phyloP scores from a whole-genome alignment of 2,113 vertebrate species.

The Anser brachyrhynchus region DNA sequence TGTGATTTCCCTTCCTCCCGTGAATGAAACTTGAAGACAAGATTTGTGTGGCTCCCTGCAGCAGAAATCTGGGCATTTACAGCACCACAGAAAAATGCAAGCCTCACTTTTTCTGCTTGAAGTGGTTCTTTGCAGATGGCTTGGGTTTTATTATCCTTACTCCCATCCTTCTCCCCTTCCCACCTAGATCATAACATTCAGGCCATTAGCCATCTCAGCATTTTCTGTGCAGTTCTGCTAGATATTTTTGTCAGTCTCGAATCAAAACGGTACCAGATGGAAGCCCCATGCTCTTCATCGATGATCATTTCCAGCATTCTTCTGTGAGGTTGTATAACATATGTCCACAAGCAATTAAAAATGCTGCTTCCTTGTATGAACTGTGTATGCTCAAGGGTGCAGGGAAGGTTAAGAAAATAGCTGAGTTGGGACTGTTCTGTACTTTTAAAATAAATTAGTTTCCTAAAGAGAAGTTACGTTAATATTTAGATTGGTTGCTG shows the following conservation, averaged over 20 bases:
- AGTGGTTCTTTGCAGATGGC: background rate
- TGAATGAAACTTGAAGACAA: background rate
- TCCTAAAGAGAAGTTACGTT: background rate
- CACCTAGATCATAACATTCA: background rate
- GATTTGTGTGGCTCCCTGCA: background rate
- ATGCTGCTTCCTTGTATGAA: background rate
- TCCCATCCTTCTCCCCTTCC: background rate
- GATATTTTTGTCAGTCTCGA: slow-evolving; percentile 31
- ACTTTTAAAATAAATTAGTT: background rate
- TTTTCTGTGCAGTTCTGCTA: background rate
- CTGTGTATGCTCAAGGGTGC: slow-evolving; percentile 18
- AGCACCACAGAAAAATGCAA: background rate
- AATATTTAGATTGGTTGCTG: background rate
- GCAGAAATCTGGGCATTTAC: background rate
- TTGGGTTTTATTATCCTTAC: background rate
- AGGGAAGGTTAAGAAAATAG: background rate
- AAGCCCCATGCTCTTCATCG: slow-evolving; percentile 56
- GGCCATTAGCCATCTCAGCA: background rate
- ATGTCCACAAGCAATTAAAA: slow-evolving; percentile 58
- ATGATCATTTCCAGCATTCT: slow-evolving; percentile 67
- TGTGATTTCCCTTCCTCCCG: background rate
- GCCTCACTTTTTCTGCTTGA: background rate
- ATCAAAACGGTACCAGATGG: slow-evolving; percentile 58
- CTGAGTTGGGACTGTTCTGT: background rate
- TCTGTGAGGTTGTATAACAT: slow-evolving; percentile 33